phyloP scores from a whole-genome alignment of 2,888 invertebrate genomes.

The Macaria notata region DNA sequence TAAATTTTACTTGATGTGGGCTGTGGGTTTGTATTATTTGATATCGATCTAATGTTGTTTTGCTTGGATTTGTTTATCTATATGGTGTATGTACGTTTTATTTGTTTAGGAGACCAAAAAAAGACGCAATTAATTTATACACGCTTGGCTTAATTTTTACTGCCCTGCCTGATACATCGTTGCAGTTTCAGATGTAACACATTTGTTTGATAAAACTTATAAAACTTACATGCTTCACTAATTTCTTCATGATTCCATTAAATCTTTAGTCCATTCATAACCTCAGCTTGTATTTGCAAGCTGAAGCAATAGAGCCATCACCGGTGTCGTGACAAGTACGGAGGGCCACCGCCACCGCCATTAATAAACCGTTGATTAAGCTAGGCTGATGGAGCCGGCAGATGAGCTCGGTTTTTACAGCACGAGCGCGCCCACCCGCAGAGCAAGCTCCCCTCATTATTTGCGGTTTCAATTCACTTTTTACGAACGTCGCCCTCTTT shows the following conservation, averaged over 20 bases:
- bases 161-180: no score
- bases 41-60: conserved; percentile 3
- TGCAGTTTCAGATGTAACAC: no score
- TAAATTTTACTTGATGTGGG: conserved; percentile 27
- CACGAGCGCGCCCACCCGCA: conserved; percentile 79
- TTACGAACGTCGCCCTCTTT: conserved; percentile 73
- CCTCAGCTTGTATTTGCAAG: conserved; percentile 16
- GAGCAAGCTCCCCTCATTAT: conserved; percentile 72
- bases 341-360: conserved; percentile 57
- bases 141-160: no score
- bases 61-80: neutral
- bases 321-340: conserved; percentile 44
- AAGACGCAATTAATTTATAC: no score
- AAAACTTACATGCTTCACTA: no score
- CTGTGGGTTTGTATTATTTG: neutral
- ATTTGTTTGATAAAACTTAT: no score
- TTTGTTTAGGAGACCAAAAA: no score
- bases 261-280: conserved; percentile 8
- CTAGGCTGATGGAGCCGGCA: conserved; percentile 74
- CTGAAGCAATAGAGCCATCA: conserved; percentile 51
- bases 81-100: no score
- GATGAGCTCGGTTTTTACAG: conserved; percentile 79
- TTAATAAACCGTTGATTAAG: conserved; percentile 74
- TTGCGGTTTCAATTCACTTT: conserved; percentile 81
- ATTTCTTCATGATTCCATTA: no score